Evolutionary conservation across 2,797 vertebrate species (phyloP), one percentile per base, ranked within the genome.

Genomic region (Danio albolineatus): DNA sequence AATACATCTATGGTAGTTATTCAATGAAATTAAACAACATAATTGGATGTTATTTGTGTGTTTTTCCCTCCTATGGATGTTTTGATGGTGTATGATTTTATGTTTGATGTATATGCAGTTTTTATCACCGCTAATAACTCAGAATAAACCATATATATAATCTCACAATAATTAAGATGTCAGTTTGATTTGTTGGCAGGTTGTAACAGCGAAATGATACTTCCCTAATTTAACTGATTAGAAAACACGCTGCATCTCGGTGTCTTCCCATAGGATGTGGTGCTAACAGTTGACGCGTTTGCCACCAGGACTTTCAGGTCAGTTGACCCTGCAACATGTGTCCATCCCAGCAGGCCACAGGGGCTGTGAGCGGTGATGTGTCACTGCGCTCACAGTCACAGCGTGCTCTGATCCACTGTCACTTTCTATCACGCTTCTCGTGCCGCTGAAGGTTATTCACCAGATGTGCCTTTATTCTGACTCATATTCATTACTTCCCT

Each of bases 361-460:
- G 53, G 78, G 53, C 56, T 14, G 43, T 39, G 67, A 59, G 5
- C 38, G 51, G 49, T 75, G 84, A 61, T 78, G 54, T 80, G 79
- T 85, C 79, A 73, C 73, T 83, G 73, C 59, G 72, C 76, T 78
- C 56, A 56, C 10, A 44, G 66, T 79, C 85, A 38, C 79, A 73
- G 78, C 60, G 16, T 84, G 80, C 13, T 65, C 10, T 19, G 14
- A 69, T 44, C 57, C 66, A 67, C 83, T 67, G 71, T 82, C 83
- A 71, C 74, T 77, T 81, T 80, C 66, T 82, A 78, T 85, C 76
- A 83, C 51, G 38, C 48, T 6, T 80, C 76, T 79, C 76, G 56
- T 80, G 78, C 77, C 13, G 70, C 80, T 86, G 81, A 87, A 88
- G 83, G 83, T 86, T 86, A 88, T 84, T 82, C 83, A 84, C 84